Conservation (phyloP, 2,797 vertebrate genomes). For the Phalanger gymnotis region DNA sequence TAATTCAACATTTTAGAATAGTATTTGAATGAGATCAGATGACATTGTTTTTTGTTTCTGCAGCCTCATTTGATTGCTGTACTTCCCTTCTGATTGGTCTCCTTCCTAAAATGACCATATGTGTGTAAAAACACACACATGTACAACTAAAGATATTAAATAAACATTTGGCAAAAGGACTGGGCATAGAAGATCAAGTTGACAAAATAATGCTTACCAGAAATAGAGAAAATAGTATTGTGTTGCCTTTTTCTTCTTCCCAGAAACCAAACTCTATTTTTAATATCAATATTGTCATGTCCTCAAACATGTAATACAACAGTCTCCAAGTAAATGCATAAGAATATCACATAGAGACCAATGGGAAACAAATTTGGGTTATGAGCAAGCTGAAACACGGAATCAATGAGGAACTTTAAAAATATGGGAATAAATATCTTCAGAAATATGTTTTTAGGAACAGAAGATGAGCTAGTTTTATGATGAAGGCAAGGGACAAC, state of each 20-base stretch:
- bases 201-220: constrained; percentile 44
- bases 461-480: neutral
- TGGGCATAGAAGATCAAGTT: constrained; percentile 43
- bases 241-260: neutral
- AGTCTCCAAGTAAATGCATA: neutral
- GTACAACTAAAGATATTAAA: neutral
- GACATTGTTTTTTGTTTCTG: constrained; percentile 30
- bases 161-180: constrained; percentile 46
- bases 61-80: constrained; percentile 1
- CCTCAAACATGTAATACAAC: neutral
- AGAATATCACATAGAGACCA: neutral
- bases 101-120: constrained; percentile 14
- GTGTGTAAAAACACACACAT: neutral
- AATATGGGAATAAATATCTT: neutral
- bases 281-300: neutral
- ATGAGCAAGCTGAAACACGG: neutral
- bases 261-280: neutral
- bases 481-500: neutral
- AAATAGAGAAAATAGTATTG: neutral
- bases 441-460: neutral
- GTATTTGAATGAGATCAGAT: constrained; percentile 9
- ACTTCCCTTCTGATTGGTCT: neutral
- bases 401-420: neutral
- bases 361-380: neutral
- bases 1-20: neutral